Base-by-base conservation (phyloP, 2,888 invertebrate genomes). In the Drosophila phalerata region DNA sequence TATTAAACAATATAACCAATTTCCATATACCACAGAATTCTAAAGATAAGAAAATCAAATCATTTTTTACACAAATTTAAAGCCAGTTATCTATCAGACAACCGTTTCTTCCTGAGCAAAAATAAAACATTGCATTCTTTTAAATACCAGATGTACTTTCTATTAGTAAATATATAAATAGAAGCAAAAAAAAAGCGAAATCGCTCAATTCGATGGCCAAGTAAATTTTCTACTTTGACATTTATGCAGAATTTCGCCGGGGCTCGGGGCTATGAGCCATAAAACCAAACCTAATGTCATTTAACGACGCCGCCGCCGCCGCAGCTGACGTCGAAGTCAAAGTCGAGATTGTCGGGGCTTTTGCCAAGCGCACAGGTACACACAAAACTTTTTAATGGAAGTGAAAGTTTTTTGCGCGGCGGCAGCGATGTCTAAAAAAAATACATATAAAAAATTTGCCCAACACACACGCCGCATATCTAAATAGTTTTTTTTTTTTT, bases 231-330 rank as follows among this genome's bases (percentile, higher is more conserved):
- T 80, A 80, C 77, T 70, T 69, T 88, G 78, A 81, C 86, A 83
- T 88, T 88, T 72, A 64, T 80, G 86, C 86, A 85, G 86, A 88
- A 83, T 84, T 85, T 84, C 86, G 83, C 86, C 58, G 25, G 53
- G 63, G 55, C 58, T 45, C 34, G 56, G 53, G 52, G 48, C 48
- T 65, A 11, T 63, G 60, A 63, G 79, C 88, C 64, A 83, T 86
- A 83, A 84, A 84, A 88, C 86, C 79, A 70, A 81, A 76, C 73
- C 88, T 83, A 84, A 86, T 86, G 88, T 84, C 88, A 83, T 86
- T 88, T 80, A 83, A 80, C 86, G 55, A 71, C 75, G 60, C 53
- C 48, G 30, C 10, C 51, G 34, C n/a, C 45, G 34, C 13, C 42
- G 43, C 40, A 42, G 67, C 45, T 63, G 15, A 28, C 37, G 61